Conservation (phyloP, 2,797 vertebrate genomes). For the Chaunax sp. region DNA sequence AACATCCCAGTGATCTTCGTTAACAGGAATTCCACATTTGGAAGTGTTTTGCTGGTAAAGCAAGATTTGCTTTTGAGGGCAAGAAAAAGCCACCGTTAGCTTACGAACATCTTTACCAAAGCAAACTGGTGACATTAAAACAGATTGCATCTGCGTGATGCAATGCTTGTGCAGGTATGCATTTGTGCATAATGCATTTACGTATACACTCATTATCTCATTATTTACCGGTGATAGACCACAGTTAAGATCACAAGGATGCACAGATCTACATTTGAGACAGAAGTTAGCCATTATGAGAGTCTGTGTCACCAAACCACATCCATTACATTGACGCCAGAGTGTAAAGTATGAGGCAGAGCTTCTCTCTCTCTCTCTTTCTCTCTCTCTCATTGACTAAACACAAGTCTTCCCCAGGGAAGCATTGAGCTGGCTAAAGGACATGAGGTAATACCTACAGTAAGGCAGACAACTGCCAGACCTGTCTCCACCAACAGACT, state of each 20-base stretch:
- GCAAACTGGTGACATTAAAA: too few species aligned
- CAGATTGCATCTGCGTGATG: too few species aligned
- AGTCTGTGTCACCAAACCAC: constrained; percentile 58
- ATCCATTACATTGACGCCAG: constrained; percentile 60
- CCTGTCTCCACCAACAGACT: constrained; percentile 46
- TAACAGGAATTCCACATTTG: constrained; percentile 59
- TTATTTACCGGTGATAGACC: constrained; percentile 10
- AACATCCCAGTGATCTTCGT: constrained; percentile 51
- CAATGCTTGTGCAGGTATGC: constrained; percentile 10
- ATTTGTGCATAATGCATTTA: not conserved
- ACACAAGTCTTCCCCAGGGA: constrained; percentile 41
- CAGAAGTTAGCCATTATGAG: constrained; percentile 28
- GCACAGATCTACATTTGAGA: constrained; percentile 29
- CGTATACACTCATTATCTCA: not conserved
- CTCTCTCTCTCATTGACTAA: constrained; percentile 25
- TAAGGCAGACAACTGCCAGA: constrained; percentile 45
- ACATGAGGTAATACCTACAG: constrained; percentile 66
- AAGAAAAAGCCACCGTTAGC: not conserved
- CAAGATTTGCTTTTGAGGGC: constrained; percentile 11
- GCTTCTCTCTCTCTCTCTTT: constrained; percentile 13
- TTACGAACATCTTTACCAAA: constrained; percentile 25
- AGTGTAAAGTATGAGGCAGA: constrained; percentile 34
- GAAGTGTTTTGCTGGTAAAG: constrained; percentile 49
- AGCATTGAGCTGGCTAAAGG: constrained; percentile 44
- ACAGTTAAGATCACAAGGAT: constrained; percentile 16